These are phyloP conservation scores for Stegastes partitus DNA, from an alignment of 2,113 vertebrate genomes.

Conservation along the genomic window DNA sequence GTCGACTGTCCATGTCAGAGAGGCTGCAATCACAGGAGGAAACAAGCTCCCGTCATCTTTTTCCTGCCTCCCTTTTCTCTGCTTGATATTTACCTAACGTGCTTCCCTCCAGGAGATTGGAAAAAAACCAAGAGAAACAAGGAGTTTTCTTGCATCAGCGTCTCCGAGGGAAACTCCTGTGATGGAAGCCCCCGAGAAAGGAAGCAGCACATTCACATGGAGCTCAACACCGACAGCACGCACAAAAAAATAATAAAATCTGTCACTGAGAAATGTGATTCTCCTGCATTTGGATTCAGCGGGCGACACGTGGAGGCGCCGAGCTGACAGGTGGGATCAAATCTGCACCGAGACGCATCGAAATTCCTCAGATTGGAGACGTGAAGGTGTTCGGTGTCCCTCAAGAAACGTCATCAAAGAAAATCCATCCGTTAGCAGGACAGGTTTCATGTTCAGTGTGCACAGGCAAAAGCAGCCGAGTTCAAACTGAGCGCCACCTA, in stretches of 20 bases:
- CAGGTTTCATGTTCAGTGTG: neutral
- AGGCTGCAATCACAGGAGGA: conserved; percentile 32
- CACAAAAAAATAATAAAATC: neutral
- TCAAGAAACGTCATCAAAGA: neutral
- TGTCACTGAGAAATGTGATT: conserved; percentile 9
- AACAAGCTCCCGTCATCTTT: neutral
- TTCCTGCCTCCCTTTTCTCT: neutral
- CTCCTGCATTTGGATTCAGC: conserved; percentile 36
- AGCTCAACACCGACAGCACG: neutral
- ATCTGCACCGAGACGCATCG: conserved; percentile 7
- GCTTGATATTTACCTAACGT: neutral
- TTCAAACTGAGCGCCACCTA: too few species aligned
- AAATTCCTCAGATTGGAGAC: conserved; percentile 31
- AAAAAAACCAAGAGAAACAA: neutral
- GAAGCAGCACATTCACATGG: conserved; percentile 1
- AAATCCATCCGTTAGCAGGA: neutral
- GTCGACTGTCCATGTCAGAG: neutral
- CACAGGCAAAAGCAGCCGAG: too few species aligned
- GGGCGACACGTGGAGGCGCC: neutral
- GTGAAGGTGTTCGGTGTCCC: conserved; percentile 20
- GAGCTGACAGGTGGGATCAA: conserved; percentile 22
- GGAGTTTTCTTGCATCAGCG: conserved; percentile 2
- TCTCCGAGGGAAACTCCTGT: conserved; percentile 17
- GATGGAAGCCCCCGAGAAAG: neutral
- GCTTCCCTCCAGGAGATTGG: conserved; percentile 5